These are phyloP conservation scores for Macrostomum cliftonense DNA, from an alignment of 2,888 invertebrate genomes.

Conservation along the genomic window DNA sequence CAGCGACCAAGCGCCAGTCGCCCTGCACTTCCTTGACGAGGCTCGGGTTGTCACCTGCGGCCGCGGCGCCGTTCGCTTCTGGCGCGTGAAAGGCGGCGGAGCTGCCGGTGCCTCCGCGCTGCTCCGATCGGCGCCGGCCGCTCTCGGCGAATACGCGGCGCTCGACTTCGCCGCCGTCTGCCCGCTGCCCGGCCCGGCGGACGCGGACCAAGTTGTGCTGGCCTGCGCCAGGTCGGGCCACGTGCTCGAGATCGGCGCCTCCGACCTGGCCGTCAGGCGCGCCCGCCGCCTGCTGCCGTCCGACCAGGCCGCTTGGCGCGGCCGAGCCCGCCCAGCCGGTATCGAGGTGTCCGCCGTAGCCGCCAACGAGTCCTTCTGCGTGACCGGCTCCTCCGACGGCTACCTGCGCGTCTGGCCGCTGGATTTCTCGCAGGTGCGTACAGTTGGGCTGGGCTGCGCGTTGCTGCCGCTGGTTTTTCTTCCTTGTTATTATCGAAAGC, in stretches of 20 bases:
- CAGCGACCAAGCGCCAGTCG: background rate
- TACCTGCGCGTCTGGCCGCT: slow-evolving; percentile 34
- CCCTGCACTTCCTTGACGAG: background rate
- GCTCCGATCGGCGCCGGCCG: slow-evolving; percentile 32
- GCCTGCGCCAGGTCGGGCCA: slow-evolving; percentile 32
- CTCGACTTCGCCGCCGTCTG: slow-evolving; percentile 32
- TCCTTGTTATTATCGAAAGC: too few relatives aligned
- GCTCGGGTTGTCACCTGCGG: slow-evolving; percentile 30
- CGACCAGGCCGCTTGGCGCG: slow-evolving; percentile 1
- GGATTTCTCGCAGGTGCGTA: slow-evolving; percentile 22
- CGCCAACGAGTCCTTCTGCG: slow-evolving; percentile 34
- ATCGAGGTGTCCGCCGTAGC: slow-evolving; percentile 27
- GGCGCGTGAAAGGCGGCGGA: slow-evolving; percentile 30
- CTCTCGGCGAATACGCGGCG: slow-evolving; percentile 23
- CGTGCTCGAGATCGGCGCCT: slow-evolving; percentile 32
- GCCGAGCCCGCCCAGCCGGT: slow-evolving; percentile 12
- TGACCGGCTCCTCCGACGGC: slow-evolving; percentile 37
- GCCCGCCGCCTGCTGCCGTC: slow-evolving; percentile 30
- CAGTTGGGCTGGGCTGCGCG: background rate
- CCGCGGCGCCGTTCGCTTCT: slow-evolving; percentile 31
- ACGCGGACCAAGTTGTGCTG: slow-evolving; percentile 24
- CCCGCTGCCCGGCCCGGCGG: background rate
- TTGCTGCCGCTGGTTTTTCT: too few relatives aligned
- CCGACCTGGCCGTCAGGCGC: slow-evolving; percentile 25
- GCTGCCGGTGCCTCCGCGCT: background rate